These are phyloP conservation scores for Choreutis nemorana DNA, from an alignment of 2,888 invertebrate species.

Conservation along the genomic window DNA sequence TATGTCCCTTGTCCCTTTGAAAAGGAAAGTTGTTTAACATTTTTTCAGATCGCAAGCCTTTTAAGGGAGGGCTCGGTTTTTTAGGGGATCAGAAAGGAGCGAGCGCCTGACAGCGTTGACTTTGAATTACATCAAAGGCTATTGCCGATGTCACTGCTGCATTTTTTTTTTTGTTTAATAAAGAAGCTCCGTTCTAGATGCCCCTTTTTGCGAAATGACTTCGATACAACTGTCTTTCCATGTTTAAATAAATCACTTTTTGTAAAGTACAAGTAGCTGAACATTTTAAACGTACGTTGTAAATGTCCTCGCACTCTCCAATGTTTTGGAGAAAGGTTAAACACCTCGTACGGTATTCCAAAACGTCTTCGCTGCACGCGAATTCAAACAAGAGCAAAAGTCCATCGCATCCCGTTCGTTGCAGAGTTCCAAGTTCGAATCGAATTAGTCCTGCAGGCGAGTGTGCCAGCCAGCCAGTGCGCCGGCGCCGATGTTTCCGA, in stretches of 20 bases:
- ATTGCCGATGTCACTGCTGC: conserved; percentile 27
- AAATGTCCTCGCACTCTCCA: too few species aligned
- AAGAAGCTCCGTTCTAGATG: too few species aligned
- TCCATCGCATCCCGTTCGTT: conserved; percentile 35
- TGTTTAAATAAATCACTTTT: too few species aligned
- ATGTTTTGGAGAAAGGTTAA: conserved; percentile 28
- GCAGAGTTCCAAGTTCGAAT: conserved; percentile 43
- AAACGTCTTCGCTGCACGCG: conserved; percentile 14
- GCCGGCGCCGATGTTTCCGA: conserved; percentile 42
- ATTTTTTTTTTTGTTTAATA: conserved; percentile 32
- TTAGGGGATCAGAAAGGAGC: conserved; percentile 37
- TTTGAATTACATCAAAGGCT: conserved; percentile 35
- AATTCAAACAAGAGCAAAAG: conserved; percentile 39
- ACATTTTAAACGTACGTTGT: too few species aligned
- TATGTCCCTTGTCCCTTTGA: conserved; percentile 54
- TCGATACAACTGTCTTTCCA: too few species aligned
- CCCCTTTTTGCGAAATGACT: too few species aligned
- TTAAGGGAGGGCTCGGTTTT: conserved; percentile 33
- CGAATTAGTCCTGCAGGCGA: conserved; percentile 26
- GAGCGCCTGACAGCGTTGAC: conserved; percentile 13
- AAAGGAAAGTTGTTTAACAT: conserved; percentile 56
- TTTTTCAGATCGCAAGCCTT: conserved; percentile 51
- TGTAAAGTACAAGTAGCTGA: too few species aligned
- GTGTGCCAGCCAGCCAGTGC: conserved; percentile 22
- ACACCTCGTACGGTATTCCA: conserved; percentile 32